Conservation (phyloP, 2,888 invertebrate species). For the Dendrolimus houi region DNA sequence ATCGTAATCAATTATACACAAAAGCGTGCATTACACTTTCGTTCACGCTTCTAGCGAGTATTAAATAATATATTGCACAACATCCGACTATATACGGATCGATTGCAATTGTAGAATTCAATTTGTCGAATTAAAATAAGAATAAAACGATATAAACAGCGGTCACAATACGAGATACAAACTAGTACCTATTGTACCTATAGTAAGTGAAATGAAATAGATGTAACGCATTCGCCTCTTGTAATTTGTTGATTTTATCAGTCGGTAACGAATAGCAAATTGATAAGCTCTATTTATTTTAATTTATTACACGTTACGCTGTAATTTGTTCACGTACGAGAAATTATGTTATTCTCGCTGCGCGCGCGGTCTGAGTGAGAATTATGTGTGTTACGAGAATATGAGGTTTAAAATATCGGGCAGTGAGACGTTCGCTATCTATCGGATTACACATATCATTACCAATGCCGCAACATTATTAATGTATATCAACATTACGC, state of each 20-base stretch:
- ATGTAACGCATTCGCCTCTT: constrained; percentile 8
- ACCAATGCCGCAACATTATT: constrained; percentile 18
- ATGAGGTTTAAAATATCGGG: constrained; percentile 25
- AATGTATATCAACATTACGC: constrained; percentile 17
- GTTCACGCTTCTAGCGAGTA: constrained; percentile 20
- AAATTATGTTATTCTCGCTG: constrained; percentile 7
- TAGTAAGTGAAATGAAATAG: constrained; percentile 15
- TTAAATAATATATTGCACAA: constrained; percentile 42
- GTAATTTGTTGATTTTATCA: constrained; percentile 10
- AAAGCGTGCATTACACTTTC: constrained; percentile 34
- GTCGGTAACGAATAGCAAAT: constrained; percentile 10
- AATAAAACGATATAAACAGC: neutral
- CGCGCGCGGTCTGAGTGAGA: constrained; percentile 12
- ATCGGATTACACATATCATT: constrained; percentile 31
- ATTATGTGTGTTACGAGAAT: constrained; percentile 28
- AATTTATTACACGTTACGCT: neutral
- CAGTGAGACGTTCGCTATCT: constrained; percentile 16
- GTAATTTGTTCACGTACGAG: constrained; percentile 4
- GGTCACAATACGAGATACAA: constrained; percentile 16
- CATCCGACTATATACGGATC: constrained; percentile 17
- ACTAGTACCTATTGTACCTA: constrained; percentile 15
- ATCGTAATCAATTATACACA: constrained; percentile 25
- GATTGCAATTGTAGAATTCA: constrained; percentile 26
- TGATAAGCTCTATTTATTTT: constrained; percentile 2
- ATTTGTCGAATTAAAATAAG: constrained; percentile 16